Base-by-base conservation (phyloP, 2,113 vertebrate species). In the Mastomys natalensis region DNA sequence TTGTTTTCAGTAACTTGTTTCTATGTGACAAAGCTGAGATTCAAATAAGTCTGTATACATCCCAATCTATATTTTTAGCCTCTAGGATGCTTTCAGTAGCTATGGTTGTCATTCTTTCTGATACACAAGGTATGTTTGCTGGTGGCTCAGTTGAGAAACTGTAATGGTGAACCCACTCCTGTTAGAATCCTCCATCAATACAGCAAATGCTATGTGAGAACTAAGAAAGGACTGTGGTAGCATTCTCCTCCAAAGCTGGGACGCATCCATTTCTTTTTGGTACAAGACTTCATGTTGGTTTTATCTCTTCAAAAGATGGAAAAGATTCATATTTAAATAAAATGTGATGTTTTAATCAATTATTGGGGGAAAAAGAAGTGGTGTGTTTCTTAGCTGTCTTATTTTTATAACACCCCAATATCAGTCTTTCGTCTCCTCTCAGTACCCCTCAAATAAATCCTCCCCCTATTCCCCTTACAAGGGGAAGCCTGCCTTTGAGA, bases 131-230 rank as follows among this genome's bases (percentile, higher is more conserved):
- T 58, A 22, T 55, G n/a, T 45, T n/a, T 77, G 72, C 5, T 78
- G 51, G 74, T 3, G 73, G 51, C 29, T 24, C 73, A 89, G 89
- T 58, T 82, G 26, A 3, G 15, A 34, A 51, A 74, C n/a, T 89
- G 48, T 45, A 88, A 76, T 40, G 89, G 13, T 72, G 43, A 93
- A 68, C 62, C n/a, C 48, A n/a, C 53, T n/a, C 2, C 13, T 76
- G 58, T 89, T 53, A 53, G 93, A 86, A 76, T 85, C 22, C 4
- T 62, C 16, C 48, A 13, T 80, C 72, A 68, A 31, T 51, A 11
- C 40, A 95, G 68, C 72, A 96, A 66, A 86, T 86, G 80, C n/a
- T 70, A 17, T 13, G 21, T 43, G 29, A 95, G 88, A 95, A 86
- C 68, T 58, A 86, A n/a, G 12, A 45, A 62, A 17, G 80, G 62